Conservation (phyloP, 2,113 vertebrate genomes). For the Dasyurus viverrinus region DNA sequence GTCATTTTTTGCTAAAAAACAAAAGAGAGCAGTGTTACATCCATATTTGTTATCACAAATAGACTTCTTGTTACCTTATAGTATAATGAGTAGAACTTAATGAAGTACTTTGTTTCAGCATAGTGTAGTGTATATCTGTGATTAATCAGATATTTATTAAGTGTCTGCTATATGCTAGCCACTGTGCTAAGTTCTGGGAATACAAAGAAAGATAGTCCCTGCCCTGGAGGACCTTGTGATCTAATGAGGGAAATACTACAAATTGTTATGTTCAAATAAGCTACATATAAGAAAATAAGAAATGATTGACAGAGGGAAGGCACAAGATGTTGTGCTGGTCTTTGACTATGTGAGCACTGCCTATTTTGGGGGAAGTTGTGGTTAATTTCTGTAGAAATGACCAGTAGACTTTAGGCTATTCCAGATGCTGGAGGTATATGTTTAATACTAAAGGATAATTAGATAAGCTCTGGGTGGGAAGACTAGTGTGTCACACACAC, state of each 20-base stretch:
- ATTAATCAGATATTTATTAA: no score
- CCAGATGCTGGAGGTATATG: background rate
- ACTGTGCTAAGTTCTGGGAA: no score
- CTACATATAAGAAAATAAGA: no score
- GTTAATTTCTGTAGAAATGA: background rate
- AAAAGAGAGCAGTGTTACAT: background rate
- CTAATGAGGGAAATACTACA: no score
- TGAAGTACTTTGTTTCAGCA: background rate
- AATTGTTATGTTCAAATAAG: no score
- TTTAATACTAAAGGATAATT: background rate
- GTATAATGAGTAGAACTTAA: no score
- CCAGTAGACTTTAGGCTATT: background rate
- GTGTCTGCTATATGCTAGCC: no score
- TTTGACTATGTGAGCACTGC: background rate
- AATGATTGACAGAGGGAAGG: no score
- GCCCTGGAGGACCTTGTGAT: no score
- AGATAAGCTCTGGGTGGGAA: background rate
- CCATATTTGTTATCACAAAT: background rate
- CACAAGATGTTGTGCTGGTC: background rate
- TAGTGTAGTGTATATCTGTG: background rate
- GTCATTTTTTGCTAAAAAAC: background rate
- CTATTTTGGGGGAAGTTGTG: no score
- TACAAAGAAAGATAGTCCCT: background rate
- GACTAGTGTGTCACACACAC: background rate
- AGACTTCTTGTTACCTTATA: background rate